phyloP scores from a whole-genome alignment of 2,113 vertebrate genomes.

The Dendrocopos noguchii region DNA sequence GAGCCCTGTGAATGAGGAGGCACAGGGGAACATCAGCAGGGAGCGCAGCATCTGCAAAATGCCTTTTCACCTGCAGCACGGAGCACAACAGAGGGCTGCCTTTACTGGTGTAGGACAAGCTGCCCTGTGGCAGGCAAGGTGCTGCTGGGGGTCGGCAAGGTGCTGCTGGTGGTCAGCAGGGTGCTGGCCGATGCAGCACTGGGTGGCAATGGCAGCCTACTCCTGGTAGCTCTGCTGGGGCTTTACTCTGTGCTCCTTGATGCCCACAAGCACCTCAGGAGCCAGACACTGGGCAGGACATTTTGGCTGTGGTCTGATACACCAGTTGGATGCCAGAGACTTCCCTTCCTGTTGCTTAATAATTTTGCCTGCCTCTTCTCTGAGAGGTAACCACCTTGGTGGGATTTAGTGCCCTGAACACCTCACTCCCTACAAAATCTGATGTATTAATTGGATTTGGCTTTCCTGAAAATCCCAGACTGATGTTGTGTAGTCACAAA shows the following conservation, averaged over 20 bases:
- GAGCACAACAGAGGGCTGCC: rapidly evolving
- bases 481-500: not conserved
- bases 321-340: rapidly evolving
- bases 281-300: not conserved
- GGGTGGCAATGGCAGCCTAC: not conserved
- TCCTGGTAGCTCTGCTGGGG: rapidly evolving
- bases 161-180: not conserved
- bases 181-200: not conserved
- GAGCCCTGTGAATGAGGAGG: conserved; percentile 61
- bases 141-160: not conserved
- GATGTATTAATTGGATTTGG: not conserved
- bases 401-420: not conserved
- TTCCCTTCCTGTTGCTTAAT: not conserved
- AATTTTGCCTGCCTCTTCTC: not conserved
- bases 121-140: not conserved
- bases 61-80: not conserved
- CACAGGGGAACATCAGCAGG: rapidly evolving
- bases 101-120: not conserved
- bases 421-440: not conserved
- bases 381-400: not conserved
- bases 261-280: not conserved
- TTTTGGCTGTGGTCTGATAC: not conserved
- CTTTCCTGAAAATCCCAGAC: not conserved
- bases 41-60: not conserved
- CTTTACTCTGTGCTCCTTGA: rapidly evolving